Evolutionary conservation across 2,113 vertebrate species (phyloP).

Genomic region (Lamprologus tigripictilis): DNA sequence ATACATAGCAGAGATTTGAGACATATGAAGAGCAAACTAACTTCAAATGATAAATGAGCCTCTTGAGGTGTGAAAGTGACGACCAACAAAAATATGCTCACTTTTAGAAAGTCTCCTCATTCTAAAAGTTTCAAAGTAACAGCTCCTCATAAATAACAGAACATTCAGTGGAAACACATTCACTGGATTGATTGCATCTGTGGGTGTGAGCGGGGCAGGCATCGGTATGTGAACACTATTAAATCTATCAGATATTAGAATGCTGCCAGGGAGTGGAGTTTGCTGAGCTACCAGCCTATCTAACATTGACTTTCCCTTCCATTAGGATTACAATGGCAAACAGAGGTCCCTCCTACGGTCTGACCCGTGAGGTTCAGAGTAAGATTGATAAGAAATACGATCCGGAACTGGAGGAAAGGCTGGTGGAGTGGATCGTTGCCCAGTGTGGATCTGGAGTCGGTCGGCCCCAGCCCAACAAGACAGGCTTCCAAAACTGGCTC

Average conservation of each 20-base stretch:
- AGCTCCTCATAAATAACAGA: not conserved
- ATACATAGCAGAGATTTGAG: not conserved
- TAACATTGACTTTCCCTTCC: not conserved
- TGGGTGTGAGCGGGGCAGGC: conserved; percentile 17
- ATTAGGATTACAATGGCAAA: conserved; percentile 63
- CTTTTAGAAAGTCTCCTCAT: not conserved
- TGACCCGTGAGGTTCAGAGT: conserved; percentile 79
- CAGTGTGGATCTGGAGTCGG: conserved; percentile 77
- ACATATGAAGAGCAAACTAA: not conserved
- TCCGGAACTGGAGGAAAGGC: conserved; percentile 84
- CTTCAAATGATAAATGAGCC: not conserved
- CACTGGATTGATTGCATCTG: not conserved
- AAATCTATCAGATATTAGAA: conserved; percentile 3
- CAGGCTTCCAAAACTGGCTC: conserved; percentile 91
- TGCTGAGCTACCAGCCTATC: not conserved
- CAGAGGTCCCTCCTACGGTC: conserved; percentile 62
- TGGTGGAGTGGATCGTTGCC: conserved; percentile 83
- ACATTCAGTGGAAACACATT: not conserved
- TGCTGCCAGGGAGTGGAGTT: not conserved
- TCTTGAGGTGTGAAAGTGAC: not conserved
- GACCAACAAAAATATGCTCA: not conserved
- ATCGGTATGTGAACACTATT: not conserved
- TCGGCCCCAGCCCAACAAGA: conserved; percentile 75
- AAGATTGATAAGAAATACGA: conserved; percentile 98
- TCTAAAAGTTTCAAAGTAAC: not conserved